Evolutionary conservation across 2,113 vertebrate genomes (phyloP), one percentile per base, ranked within the genome.

Genomic region (Ancistrus triradiatus): DNA sequence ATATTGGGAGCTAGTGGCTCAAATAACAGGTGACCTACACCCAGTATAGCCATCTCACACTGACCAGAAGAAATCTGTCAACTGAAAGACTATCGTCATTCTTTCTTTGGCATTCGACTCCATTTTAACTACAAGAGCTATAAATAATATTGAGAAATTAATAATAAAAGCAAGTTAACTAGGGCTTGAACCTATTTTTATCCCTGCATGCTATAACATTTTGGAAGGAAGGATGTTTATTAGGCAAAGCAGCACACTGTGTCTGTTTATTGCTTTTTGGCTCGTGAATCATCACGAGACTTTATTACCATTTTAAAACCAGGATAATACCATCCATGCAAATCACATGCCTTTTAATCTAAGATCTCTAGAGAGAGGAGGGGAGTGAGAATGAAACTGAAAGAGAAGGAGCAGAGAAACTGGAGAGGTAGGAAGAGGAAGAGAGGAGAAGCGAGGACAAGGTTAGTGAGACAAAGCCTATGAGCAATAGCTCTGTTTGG

Each of bases 401-500:
- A 50, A 65, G 50, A 22, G 38, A 55, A 40, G 14, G 22, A 53
- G 42, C 15, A 31, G 25, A 55, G 51, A 56, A 42, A 63, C 14
- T 46, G 37, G 21, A 46, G 38, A 38, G 35, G 13, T 11, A 43
- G 55, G n/a, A 19, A 6, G 24, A 10, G 4, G 11, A 37, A 42
- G 51, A 33, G 50, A 28, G 44, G 60, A 40, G 22, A 11, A 40
- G 47, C 35, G 10, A 56, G 70, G 66, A 49, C 53, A 66, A 58
- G 51, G 67, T 56, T 56, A 69, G 67, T 11, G 44, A 63, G 24
- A 44, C 22, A 64, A 66, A 60, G 55, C 48, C 27, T 59, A 59
- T 21, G 55, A 68, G 51, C 71, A 69, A 48, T 61, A 66, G 51
- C 51, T 56, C 44, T 59, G 66, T 65, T 52, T 14, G 56, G 44